Conservation (phyloP, 2,888 invertebrate species). For the Alloscopus bannaensis region DNA sequence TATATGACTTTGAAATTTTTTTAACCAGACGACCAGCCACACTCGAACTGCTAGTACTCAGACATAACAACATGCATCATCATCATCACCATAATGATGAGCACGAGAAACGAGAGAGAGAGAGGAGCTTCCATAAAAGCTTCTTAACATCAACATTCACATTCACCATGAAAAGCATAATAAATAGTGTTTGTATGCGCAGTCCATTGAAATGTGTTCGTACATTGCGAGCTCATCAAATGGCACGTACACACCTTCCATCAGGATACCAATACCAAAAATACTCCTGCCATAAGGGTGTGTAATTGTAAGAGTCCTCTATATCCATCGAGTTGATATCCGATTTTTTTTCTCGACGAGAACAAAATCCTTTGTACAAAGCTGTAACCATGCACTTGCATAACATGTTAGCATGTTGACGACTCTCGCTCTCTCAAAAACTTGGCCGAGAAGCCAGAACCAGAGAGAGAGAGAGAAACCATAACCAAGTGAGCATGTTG, state of each 20-base stretch:
- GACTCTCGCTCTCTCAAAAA: not conserved
- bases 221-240: constrained; percentile 31
- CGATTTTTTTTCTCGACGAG: not conserved
- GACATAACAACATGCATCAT: constrained; percentile 41
- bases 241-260: constrained; percentile 64
- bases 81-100: constrained; percentile 19
- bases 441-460: too few species aligned
- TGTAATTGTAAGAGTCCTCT: not conserved
- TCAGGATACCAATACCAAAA: constrained; percentile 3
- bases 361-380: too few species aligned
- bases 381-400: constrained; percentile 53
- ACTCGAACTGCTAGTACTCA: constrained; percentile 35
- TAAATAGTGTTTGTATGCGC: too few species aligned
- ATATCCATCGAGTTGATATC: constrained; percentile 4
- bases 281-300: not conserved
- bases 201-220: too few species aligned
- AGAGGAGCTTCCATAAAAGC: constrained; percentile 13
- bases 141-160: constrained; percentile 22
- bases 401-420: constrained; percentile 37
- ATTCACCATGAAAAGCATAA: too few species aligned
- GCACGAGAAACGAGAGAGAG: constrained; percentile 17
- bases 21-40: constrained; percentile 38
- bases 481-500: too few species aligned
- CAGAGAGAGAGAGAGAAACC: too few species aligned
- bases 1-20: constrained; percentile 27